Conservation (phyloP, 2,797 vertebrate genomes). For the Heterohyrax brucei region DNA sequence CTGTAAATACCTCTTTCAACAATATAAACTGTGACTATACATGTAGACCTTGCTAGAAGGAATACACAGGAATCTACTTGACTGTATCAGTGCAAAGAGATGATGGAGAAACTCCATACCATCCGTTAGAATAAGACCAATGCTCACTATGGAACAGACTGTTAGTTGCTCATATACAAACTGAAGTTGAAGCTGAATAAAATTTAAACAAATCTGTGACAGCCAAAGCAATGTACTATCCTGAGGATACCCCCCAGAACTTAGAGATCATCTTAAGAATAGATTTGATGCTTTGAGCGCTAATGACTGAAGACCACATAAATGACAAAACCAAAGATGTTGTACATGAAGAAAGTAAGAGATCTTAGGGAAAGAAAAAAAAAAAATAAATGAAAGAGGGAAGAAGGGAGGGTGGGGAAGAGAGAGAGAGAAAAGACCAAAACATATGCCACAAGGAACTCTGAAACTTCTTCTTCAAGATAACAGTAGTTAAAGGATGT, state of each 20-base stretch:
- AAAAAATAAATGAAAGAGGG: no score
- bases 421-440: not conserved
- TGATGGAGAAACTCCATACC: not conserved
- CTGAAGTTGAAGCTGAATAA: no score
- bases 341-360: no score
- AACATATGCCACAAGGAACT: not conserved
- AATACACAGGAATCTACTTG: not conserved
- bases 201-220: no score
- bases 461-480: not conserved
- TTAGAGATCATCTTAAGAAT: not conserved
- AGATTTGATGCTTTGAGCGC: not conserved
- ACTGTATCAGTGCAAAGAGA: not conserved
- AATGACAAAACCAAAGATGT: not conserved
- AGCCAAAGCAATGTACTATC: no score
- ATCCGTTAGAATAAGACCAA: not conserved
- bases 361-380: not conserved
- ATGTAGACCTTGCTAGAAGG: not conserved
- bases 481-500: not conserved
- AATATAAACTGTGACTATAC: not conserved
- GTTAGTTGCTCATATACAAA: not conserved
- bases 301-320: not conserved
- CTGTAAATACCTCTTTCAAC: not conserved
- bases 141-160: not conserved
- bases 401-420: no score
- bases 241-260: no score